Evolutionary conservation across 2,888 invertebrate genomes (phyloP).

Genomic region (Caenorhabditis sp.): DNA sequence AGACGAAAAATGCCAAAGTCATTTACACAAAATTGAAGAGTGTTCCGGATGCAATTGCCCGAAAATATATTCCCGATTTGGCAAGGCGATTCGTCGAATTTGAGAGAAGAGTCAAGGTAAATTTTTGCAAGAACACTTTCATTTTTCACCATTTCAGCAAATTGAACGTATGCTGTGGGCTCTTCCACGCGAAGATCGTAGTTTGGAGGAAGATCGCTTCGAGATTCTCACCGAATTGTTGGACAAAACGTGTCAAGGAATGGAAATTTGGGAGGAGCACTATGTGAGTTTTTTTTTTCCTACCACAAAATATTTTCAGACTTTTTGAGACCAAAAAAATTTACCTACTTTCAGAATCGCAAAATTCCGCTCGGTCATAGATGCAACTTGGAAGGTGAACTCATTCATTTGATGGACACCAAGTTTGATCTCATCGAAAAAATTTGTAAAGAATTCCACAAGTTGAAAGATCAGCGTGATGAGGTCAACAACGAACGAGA

Average conservation of each 20-base stretch:
- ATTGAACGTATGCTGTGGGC: conserved; percentile 50
- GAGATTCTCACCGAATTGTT: conserved; percentile 64
- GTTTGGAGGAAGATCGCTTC: conserved; percentile 56
- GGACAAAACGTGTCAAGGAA: conserved; percentile 63
- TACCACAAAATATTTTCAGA: neutral
- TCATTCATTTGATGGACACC: conserved; percentile 52
- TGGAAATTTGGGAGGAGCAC: conserved; percentile 67
- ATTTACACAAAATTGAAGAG: conserved; percentile 53
- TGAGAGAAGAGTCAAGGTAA: conserved; percentile 53
- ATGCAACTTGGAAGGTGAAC: conserved; percentile 55
- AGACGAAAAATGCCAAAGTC: conserved; percentile 34
- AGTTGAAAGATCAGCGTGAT: conserved; percentile 45
- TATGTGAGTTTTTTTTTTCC: conserved; percentile 38
- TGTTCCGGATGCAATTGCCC: conserved; percentile 50
- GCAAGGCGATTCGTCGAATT: conserved; percentile 54
- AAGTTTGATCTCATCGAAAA: conserved; percentile 59
- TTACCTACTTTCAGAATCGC: conserved; percentile 40
- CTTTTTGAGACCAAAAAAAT: conserved; percentile 5
- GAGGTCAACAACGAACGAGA: conserved; percentile 57
- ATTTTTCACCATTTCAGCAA: too few species aligned
- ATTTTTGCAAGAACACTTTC: too few species aligned
- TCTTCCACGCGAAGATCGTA: conserved; percentile 45
- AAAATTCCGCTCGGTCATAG: conserved; percentile 58
- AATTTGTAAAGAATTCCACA: conserved; percentile 56
- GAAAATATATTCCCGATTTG: conserved; percentile 53